Evolutionary conservation across 2,888 invertebrate species (phyloP), one percentile per base, ranked within the genome.

Genomic region (Phania funesta): DNA sequence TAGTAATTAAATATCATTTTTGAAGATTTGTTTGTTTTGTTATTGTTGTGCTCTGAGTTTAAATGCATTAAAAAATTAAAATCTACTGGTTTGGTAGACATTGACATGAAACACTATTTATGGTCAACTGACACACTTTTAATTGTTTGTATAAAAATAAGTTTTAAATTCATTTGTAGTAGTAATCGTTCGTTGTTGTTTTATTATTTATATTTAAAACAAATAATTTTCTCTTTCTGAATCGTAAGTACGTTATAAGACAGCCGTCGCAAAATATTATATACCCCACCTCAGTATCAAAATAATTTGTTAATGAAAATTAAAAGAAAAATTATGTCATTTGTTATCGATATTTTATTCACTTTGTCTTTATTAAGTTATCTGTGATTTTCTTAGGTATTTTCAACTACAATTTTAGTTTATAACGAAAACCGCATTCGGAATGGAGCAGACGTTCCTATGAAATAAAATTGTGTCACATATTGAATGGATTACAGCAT

Each of bases 91-190:
- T 73, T 73, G 32, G 11, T 50, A 50, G 64, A 20, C 68, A 75
- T 56, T 80, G 70, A 75, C 75, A 75, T 73, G 65, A 26, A 65
- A 65, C 7, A 9, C 73, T 62, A 56, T 68, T 68, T 81, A 81
- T 77, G 81, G 81, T 56, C 67, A 73, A 52, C 24, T 67, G 81
- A 58, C 81, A 81, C 26, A 77, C 77, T 73, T 75, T 58, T 48
- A 64, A 67, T 76, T 62, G 60, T 35, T 22, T 11, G 2, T 29
- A 38, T 18, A 50, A 38, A 71, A 20, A 22, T 58, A 64, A 58
- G 13, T 50, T 7, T 38, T 24, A 24, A 29, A 8, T 60, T 58
- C 16, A 46, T 46, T 50, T 22, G 22, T 46, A 29, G 22, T 46
- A 29, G 60, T 60, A 44, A 76, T 76, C 52, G 52, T 24, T 20